These are phyloP conservation scores for Amiota communis DNA, from an alignment of 2,888 invertebrate species.

Conservation along the genomic window DNA sequence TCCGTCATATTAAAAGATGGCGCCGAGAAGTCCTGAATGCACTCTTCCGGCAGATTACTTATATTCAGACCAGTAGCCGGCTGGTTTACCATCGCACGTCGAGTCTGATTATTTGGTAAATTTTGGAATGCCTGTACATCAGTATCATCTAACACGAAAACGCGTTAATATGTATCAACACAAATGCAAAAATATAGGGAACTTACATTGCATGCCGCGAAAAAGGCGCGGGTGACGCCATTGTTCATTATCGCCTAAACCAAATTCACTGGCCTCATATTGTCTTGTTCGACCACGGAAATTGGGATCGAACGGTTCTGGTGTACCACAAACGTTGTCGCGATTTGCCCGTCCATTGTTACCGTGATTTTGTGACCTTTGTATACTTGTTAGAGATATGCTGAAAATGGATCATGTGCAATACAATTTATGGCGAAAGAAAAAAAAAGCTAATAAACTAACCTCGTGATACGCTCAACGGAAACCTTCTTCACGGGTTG, in stretches of 20 bases:
- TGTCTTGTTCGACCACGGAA: slow-evolving; percentile 40
- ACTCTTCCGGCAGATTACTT: slow-evolving; percentile 41
- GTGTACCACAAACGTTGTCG: slow-evolving; percentile 43
- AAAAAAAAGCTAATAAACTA: background rate
- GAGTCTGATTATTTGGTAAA: slow-evolving; percentile 29
- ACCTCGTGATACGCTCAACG: slow-evolving; percentile 12
- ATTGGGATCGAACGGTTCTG: slow-evolving; percentile 44
- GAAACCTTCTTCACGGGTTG: slow-evolving; percentile 37
- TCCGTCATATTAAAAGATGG: slow-evolving; percentile 35
- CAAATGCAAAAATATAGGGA: background rate
- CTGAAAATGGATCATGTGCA: slow-evolving; percentile 13
- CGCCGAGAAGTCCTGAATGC: slow-evolving; percentile 41
- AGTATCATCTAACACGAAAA: slow-evolving; percentile 40
- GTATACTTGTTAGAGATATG: slow-evolving; percentile 13
- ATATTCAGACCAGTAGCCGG: slow-evolving; percentile 37
- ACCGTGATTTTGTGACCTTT: background rate
- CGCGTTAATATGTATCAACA: background rate
- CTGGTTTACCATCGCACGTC: slow-evolving; percentile 9
- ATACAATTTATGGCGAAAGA: slow-evolving; percentile 16
- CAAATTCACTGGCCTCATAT: slow-evolving; percentile 47
- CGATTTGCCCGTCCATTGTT: slow-evolving; percentile 5
- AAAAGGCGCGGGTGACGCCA: slow-evolving; percentile 50
- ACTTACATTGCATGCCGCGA: slow-evolving; percentile 48
- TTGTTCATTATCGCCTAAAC: slow-evolving; percentile 44
- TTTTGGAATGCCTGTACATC: slow-evolving; percentile 34